A percentile compares a stretch with the other conserved stretches of the same genome.
Conservation (phyloP, 1,140 invertebrate species). For the Steinernema feltiae region DNA sequence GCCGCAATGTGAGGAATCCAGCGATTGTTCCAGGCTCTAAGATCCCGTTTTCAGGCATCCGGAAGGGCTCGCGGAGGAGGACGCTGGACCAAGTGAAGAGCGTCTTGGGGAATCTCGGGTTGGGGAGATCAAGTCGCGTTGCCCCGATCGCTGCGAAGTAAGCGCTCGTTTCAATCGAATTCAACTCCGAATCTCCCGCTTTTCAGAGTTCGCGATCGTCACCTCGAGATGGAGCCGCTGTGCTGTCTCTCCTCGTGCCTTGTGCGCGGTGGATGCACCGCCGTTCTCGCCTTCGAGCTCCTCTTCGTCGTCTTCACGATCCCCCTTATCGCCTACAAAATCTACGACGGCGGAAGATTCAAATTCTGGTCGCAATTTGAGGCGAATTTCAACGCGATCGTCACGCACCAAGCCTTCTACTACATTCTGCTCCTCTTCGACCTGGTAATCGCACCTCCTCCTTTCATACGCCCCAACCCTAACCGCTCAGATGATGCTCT, state of each 20-base stretch:
- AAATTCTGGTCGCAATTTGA: conserved; percentile 29
- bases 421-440: conserved; percentile 30
- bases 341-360: conserved; percentile 27
- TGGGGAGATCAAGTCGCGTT: not conserved
- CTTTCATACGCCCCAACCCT: no score
- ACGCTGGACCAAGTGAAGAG: not conserved
- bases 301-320: conserved; percentile 5
- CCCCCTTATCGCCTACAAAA: not conserved
- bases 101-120: not conserved
- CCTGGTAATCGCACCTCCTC: conserved; percentile 22
- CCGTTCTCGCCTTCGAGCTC: conserved; percentile 37
- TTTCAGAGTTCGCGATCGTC: conserved; percentile 38
- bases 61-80: not conserved
- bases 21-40: not conserved
- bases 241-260: conserved; percentile 39
- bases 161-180: not conserved
- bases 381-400: conserved; percentile 29
- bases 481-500: not conserved
- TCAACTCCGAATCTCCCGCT: not conserved
- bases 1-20: not conserved
- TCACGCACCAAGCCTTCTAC: conserved; percentile 29
- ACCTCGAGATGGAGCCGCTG: conserved; percentile 38
- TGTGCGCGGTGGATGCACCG: conserved; percentile 35
- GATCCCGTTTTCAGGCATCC: not conserved
- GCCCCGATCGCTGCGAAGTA: not conserved